Evolutionary conservation across 2,888 invertebrate species (phyloP), one percentile per base, ranked within the genome.

Genomic region (Drosophila macrospina): DNA sequence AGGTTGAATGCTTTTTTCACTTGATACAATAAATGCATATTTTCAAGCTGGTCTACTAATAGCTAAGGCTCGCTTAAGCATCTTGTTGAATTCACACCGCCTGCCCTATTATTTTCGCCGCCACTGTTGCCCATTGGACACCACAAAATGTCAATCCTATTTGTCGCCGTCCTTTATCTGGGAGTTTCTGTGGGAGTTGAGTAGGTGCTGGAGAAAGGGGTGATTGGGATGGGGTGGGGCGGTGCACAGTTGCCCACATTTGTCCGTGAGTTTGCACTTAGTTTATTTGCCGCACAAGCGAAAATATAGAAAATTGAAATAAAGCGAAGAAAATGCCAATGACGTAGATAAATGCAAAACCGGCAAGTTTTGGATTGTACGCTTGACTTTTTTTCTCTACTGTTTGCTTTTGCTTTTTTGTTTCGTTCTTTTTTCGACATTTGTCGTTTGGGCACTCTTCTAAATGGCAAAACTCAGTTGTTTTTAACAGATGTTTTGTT

Each of bases 301-400:
- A 51, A 65, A 65, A 47, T 39, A 70, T 39, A 55, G 74, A 72
- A 87, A 86, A 87, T 87, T 79, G 80, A 87, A 84, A 87, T 73
- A 87, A 85, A 82, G 83, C 80, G 75, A 87, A 85, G 83, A 85
- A 87, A 85, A 82, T 61, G 78, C 70, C 80, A 87, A 80, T 86
- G 83, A 84, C 86, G 75, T 79, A 68, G 88, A 84, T 85, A 84
- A 84, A 84, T 84, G 83, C 83, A 82, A 87, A 83, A 85, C 66
- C 75, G 77, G 80, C 80, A 78, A 85, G 71, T 78, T 82, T 87
- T 44, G 50, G 75, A 85, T 84, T 82, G 82, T 87, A 60, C 54
- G 68, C 61, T 70, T 50, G 28, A 32, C 56, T 15, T 56, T 57
- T 28, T 28, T 34, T 30, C 15, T 36, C 3, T 34, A n/a, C 6